phyloP scores from a whole-genome alignment of 2,888 invertebrate genomes.

The Brachycybe producta region DNA sequence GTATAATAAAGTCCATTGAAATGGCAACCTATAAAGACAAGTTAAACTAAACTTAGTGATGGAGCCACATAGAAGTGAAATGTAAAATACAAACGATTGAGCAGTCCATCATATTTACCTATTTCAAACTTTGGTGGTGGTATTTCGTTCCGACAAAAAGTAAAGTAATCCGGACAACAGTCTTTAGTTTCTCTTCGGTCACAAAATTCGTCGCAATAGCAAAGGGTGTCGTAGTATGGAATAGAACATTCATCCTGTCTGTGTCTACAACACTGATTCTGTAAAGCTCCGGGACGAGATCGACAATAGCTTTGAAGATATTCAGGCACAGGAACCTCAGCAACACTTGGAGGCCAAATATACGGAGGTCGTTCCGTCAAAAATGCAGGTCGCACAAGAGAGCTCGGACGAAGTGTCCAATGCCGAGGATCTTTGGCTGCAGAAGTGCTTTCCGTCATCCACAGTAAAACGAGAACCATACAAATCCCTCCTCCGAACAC shows the following conservation, averaged over 20 bases:
- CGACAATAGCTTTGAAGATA: too few relatives aligned
- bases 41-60: conserved; percentile 12
- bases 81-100: conserved; percentile 33
- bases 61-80: conserved; percentile 6
- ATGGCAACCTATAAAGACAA: conserved; percentile 37
- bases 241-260: conserved; percentile 69
- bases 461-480: too few relatives aligned
- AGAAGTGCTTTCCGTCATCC: too few relatives aligned
- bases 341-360: too few relatives aligned
- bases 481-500: too few relatives aligned
- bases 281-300: too few relatives aligned
- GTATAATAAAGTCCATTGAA: conserved; percentile 42
- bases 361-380: too few relatives aligned
- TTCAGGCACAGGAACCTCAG: too few relatives aligned
- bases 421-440: too few relatives aligned
- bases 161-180: conserved; percentile 84
- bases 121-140: background rate
- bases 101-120: conserved; percentile 36
- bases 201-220: conserved; percentile 93
- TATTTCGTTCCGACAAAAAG: conserved; percentile 49
- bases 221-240: conserved; percentile 66
- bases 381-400: too few relatives aligned
- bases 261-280: conserved; percentile 66
- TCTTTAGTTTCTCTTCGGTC: conserved; percentile 58
- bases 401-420: too few relatives aligned